Conservation (phyloP, 2,888 invertebrate species). For the Rambutsinella grinnellia region DNA sequence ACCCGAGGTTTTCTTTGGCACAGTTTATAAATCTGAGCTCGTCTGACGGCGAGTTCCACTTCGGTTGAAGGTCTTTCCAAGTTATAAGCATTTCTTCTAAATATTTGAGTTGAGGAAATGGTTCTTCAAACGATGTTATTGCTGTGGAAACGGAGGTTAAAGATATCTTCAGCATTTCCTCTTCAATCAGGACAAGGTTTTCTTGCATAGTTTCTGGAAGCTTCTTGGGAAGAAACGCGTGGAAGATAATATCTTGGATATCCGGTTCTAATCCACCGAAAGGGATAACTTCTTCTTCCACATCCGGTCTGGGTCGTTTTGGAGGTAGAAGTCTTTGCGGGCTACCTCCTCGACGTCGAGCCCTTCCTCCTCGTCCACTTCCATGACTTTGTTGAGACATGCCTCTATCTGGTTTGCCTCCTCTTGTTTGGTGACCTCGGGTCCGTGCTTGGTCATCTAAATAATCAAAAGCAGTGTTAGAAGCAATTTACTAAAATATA, state of each 20-base stretch:
- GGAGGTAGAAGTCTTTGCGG: no score
- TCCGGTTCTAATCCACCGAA: no score
- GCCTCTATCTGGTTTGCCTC: no score
- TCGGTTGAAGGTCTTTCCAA: constrained; percentile 1
- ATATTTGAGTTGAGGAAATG: not conserved
- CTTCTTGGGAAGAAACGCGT: constrained; percentile 12
- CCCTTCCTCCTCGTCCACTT: no score
- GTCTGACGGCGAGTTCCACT: not conserved
- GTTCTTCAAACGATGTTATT: not conserved
- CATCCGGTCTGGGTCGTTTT: no score
- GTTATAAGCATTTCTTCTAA: not conserved
- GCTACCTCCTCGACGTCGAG: no score
- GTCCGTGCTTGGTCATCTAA: no score
- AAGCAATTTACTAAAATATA: no score
- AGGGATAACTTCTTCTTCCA: no score
- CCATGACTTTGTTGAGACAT: no score
- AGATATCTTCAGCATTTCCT: not conserved
- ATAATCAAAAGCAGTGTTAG: no score
- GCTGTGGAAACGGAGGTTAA: not conserved
- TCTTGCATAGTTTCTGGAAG: not conserved
- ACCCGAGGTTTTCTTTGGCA: not conserved
- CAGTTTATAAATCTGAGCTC: not conserved
- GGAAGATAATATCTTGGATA: constrained; percentile 11
- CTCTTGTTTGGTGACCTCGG: no score
- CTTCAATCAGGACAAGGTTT: constrained; percentile 3